These are phyloP conservation scores for Cassiopea andromeda DNA, from an alignment of 30 jellyfish, hydroid and myxozoan species.

Conservation along the genomic window DNA sequence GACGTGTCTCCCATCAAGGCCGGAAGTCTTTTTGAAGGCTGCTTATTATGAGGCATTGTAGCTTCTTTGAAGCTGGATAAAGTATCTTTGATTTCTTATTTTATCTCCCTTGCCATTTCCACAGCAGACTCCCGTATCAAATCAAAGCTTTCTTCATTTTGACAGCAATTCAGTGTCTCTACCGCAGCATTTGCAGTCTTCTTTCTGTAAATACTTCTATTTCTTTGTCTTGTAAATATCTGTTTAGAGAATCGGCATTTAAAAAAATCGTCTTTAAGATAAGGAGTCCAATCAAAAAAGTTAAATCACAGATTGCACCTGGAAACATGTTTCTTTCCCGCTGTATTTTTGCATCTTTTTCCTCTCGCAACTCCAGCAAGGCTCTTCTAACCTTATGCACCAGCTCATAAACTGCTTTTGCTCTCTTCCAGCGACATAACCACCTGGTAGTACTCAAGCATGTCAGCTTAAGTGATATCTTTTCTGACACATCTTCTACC, in stretches of 20 bases:
- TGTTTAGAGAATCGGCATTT: conserved; percentile 22
- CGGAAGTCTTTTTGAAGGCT: conserved; percentile 29
- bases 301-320: conserved; percentile 24
- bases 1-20: conserved; percentile 67
- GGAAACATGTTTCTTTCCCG: conserved; percentile 30
- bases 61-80: conserved; percentile 36
- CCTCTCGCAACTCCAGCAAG: conserved; percentile 24
- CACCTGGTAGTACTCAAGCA: conserved; percentile 66
- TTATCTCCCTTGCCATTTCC: conserved; percentile 15
- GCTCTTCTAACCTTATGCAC: conserved; percentile 33
- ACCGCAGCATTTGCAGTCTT: conserved; percentile 50
- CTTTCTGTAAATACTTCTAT: conserved; percentile 39
- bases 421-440: conserved; percentile 64
- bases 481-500: conserved; percentile 26
- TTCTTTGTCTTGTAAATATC: conserved; percentile 26
- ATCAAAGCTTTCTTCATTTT: conserved; percentile 42
- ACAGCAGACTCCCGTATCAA: conserved; percentile 60
- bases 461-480: conserved; percentile 22
- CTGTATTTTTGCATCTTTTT: conserved; percentile 39
- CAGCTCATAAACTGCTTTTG: conserved; percentile 42
- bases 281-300: conserved; percentile 16
- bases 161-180: conserved; percentile 51
- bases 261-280: conserved; percentile 25
- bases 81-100: conserved; percentile 48
- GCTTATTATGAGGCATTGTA: conserved; percentile 36